Evolutionary conservation across 2,113 vertebrate genomes (phyloP).

Genomic region (Collichthys lucidus): DNA sequence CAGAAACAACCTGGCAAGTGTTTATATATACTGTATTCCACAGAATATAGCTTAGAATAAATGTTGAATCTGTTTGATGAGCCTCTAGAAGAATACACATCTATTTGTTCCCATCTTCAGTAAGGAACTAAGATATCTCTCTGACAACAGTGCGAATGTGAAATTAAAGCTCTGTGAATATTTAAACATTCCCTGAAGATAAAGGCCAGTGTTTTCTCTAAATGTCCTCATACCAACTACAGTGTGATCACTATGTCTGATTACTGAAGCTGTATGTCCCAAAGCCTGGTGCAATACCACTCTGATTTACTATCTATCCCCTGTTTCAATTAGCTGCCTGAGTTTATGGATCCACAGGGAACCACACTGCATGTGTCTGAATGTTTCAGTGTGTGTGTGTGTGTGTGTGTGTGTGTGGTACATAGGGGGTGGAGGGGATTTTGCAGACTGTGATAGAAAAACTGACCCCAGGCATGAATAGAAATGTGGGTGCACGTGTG

Average conservation of each 20-base stretch:
- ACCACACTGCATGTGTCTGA: conserved; percentile 2
- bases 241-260: conserved; percentile 20
- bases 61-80: not conserved
- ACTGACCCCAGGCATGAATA: conserved; percentile 69
- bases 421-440: not conserved
- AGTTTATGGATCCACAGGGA: conserved; percentile 66
- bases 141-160: conserved; percentile 23
- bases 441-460: conserved; percentile 54
- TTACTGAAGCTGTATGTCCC: conserved; percentile 3
- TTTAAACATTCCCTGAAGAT: conserved; percentile 4
- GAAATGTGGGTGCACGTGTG: conserved; percentile 36
- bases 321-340: conserved; percentile 64
- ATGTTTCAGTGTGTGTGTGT: conserved; percentile 13
- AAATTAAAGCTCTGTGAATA: conserved; percentile 20
- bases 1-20: not conserved
- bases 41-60: not conserved
- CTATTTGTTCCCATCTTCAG: too few species aligned
- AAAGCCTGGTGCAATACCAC: not conserved
- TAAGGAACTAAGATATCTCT: conserved; percentile 4
- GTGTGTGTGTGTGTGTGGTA: conserved; percentile 5
- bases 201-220: not conserved
- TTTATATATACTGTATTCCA: not conserved
- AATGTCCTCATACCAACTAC: not conserved
- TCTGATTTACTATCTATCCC: conserved; percentile 46
- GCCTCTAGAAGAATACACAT: conserved; percentile 11